phyloP scores from a whole-genome alignment of 1,140 invertebrate species.

The Ylistrum balloti region DNA sequence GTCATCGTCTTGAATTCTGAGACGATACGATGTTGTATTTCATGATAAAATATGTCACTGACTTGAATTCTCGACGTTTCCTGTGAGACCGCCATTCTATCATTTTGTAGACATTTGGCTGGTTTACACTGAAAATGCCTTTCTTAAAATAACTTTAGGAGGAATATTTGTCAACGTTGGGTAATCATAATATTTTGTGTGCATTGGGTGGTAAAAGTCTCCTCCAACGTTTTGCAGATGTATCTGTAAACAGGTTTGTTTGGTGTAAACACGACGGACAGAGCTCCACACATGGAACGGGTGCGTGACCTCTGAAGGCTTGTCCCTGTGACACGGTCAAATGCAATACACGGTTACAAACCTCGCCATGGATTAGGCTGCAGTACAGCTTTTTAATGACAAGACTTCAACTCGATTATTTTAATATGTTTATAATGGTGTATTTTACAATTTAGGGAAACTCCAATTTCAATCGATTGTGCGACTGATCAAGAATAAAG shows the following conservation, averaged over 20 bases:
- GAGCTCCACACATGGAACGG: slow-evolving; percentile 70
- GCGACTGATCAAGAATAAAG: slow-evolving; percentile 32
- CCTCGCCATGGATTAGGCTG: not conserved
- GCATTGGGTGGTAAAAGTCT: not conserved
- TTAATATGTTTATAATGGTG: not conserved
- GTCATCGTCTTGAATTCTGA: not conserved
- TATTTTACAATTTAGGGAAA: not conserved
- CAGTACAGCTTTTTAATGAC: not conserved
- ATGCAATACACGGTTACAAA: slow-evolving; percentile 36
- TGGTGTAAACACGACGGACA: slow-evolving; percentile 71
- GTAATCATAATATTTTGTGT: not conserved
- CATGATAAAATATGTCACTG: not conserved
- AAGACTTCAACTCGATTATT: not conserved
- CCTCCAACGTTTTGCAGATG: not conserved
- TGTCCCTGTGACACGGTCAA: slow-evolving; percentile 71
- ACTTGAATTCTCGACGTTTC: slow-evolving; percentile 13
- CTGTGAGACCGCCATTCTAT: slow-evolving; percentile 37
- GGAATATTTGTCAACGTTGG: not conserved
- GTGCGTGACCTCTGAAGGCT: slow-evolving; percentile 79
- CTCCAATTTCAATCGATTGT: slow-evolving; percentile 24
- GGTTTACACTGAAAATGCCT: not conserved
- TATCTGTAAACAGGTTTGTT: slow-evolving; percentile 1
- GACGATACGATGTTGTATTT: not conserved
- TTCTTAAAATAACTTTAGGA: slow-evolving; percentile 18
- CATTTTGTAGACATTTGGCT: slow-evolving; percentile 37